These are phyloP conservation scores for Polydrusus pterygomalis DNA, from an alignment of 2,888 invertebrate genomes.

Conservation along the genomic window DNA sequence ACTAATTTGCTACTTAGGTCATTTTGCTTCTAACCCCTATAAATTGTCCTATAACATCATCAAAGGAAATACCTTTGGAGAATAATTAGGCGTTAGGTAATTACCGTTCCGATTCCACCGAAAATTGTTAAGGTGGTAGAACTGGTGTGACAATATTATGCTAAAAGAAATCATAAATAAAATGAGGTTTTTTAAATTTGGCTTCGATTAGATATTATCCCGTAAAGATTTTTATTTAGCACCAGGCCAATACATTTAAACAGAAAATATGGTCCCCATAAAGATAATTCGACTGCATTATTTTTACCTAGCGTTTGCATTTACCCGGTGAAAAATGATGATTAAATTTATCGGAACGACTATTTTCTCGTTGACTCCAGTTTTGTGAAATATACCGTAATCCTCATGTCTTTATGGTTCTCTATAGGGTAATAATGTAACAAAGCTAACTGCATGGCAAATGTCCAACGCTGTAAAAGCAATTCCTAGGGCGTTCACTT, in stretches of 20 bases:
- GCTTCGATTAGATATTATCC: not conserved
- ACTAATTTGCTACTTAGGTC: too few relatives aligned
- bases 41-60: too few relatives aligned
- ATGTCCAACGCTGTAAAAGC: slow-evolving; percentile 55
- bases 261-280: slow-evolving; percentile 39
- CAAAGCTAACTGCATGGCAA: slow-evolving; percentile 55
- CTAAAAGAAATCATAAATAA: too few relatives aligned
- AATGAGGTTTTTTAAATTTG: too few relatives aligned
- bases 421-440: slow-evolving; percentile 66
- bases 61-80: too few relatives aligned
- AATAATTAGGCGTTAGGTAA: not conserved
- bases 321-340: slow-evolving; percentile 62
- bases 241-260: slow-evolving; percentile 38
- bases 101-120: too few relatives aligned
- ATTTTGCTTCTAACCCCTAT: too few relatives aligned
- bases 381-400: slow-evolving; percentile 64
- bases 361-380: slow-evolving; percentile 53
- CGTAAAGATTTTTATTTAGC: slow-evolving; percentile 40
- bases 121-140: too few relatives aligned
- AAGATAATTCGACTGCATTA: slow-evolving; percentile 47
- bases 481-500: slow-evolving; percentile 55
- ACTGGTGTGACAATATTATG: too few relatives aligned
- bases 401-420: slow-evolving; percentile 66
- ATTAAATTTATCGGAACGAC: slow-evolving; percentile 64
- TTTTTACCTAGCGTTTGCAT: slow-evolving; percentile 58